These are phyloP conservation scores for Phalacrocorax brasilianus DNA, from an alignment of 2,113 vertebrate genomes.

Conservation along the genomic window DNA sequence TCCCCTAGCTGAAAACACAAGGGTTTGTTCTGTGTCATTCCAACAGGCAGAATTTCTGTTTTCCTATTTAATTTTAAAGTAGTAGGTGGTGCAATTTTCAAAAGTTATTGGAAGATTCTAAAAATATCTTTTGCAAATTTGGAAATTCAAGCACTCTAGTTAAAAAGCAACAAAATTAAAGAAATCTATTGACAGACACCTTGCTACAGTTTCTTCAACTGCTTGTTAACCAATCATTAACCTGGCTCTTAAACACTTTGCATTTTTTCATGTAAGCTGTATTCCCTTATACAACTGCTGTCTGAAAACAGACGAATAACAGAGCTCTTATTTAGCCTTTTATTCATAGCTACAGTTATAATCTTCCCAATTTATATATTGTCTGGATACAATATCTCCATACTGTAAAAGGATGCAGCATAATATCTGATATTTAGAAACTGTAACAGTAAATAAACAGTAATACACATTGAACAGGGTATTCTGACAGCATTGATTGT, in stretches of 20 bases:
- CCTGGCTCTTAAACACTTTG: neutral
- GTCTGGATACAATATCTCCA: neutral
- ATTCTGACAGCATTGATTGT: neutral
- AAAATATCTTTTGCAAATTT: neutral
- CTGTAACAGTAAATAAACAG: neutral
- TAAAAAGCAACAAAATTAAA: neutral
- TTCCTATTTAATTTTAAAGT: neutral
- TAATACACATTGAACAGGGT: neutral
- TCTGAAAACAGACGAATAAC: neutral
- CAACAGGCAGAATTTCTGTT: neutral
- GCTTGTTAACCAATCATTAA: neutral
- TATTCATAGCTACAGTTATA: neutral
- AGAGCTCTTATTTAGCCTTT: neutral
- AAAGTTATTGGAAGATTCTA: neutral
- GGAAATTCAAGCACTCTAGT: neutral
- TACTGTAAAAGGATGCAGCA: neutral
- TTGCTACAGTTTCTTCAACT: neutral
- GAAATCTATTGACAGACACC: neutral
- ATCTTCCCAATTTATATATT: neutral
- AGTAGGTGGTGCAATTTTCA: neutral
- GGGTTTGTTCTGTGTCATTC: neutral
- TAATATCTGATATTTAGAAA: neutral
- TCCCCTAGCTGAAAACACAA: neutral
- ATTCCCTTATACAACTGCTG: neutral
- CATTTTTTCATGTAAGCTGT: neutral